phyloP scores from a whole-genome alignment of 2,888 invertebrate genomes.

The Sphaerophoria rueppellii region DNA sequence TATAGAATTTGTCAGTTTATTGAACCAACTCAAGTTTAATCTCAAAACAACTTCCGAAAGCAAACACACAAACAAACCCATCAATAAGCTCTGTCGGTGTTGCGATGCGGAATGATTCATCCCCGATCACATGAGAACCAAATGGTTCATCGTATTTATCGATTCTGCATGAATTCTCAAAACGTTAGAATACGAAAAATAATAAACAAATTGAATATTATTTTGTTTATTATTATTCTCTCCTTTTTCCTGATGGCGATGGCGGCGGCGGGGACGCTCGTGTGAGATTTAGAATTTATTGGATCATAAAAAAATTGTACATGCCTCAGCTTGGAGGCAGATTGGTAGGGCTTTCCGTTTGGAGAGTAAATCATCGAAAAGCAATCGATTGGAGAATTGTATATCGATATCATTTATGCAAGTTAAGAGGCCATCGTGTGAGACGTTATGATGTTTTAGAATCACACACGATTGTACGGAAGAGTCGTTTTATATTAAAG shows the following conservation, averaged over 20 bases:
- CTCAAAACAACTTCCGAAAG: constrained; percentile 15
- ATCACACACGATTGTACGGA: neutral
- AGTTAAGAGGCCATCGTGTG: constrained; percentile 2
- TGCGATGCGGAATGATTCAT: constrained; percentile 12
- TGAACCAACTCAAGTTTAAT: constrained; percentile 40
- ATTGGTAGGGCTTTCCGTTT: constrained; percentile 8
- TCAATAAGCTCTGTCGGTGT: constrained; percentile 21
- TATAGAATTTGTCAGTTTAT: constrained; percentile 32
- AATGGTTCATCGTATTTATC: constrained; percentile 48
- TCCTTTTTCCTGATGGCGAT: neutral
- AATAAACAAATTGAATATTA: constrained; percentile 34
- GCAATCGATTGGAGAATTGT: constrained; percentile 25
- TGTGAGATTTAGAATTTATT: constrained; percentile 50
- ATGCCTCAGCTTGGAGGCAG: constrained; percentile 14
- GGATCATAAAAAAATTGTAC: constrained; percentile 34
- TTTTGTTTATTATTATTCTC: constrained; percentile 35
- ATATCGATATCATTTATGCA: neutral
- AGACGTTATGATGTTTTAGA: neutral
- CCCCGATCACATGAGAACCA: constrained; percentile 13
- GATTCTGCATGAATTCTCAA: constrained; percentile 14
- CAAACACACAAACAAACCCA: neutral
- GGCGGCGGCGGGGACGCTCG: too few relatives aligned
- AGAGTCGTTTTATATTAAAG: constrained; percentile 21
- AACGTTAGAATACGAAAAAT: constrained; percentile 23
- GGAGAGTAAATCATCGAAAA: too few relatives aligned